Base-by-base conservation (phyloP, 2,888 invertebrate species). In the Tanytarsus gracilentus region DNA sequence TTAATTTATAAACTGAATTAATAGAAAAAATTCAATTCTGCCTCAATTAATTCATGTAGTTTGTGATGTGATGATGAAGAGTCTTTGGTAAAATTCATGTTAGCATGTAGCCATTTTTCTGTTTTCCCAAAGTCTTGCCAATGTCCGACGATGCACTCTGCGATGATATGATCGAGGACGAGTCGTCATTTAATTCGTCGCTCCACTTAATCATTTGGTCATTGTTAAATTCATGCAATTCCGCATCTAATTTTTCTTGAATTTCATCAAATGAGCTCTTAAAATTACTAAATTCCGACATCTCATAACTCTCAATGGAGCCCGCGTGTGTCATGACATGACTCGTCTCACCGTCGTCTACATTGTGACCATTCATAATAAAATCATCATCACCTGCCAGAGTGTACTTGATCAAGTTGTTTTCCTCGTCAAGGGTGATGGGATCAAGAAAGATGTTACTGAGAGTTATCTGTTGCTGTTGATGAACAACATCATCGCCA, bases 191-290 rank as follows among this genome's bases (percentile, higher is more conserved):
- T 8, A 60, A 27, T 14, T 60, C 50, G 18, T 60, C 50, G 21
- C 26, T 50, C 60, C 60, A 60, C 23, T 60, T 60, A 14, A 60
- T 50, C 49, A 60, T 60, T n/a, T 60, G 60, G 26, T 60, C 60
- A 60, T 60, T 60, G 27, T 58, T 58, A 27, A 60, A 60, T 18
- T 60, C 60, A 3, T n/a, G n/a, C 2, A 60, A 26, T n/a, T 60
- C 60, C 14, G 60, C 60, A 23, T 60, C 60, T 11, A 60, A 36
- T 23, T 60, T 60, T n/a, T 60, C 60, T 30, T 60, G 60, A 36
- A 60, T 60, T 14, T 60, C 60, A 26, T 60, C 50, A 18, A 60
- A 60, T 30, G 50, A 50, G 60, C 50, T 60, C 26, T 60, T 60
- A 14, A 60, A 60, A 16, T 60, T 60, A 14, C 58, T 58, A 23